phyloP scores from a whole-genome alignment of 1,140 invertebrate genomes.

The Stratiolaelaps scimitus region DNA sequence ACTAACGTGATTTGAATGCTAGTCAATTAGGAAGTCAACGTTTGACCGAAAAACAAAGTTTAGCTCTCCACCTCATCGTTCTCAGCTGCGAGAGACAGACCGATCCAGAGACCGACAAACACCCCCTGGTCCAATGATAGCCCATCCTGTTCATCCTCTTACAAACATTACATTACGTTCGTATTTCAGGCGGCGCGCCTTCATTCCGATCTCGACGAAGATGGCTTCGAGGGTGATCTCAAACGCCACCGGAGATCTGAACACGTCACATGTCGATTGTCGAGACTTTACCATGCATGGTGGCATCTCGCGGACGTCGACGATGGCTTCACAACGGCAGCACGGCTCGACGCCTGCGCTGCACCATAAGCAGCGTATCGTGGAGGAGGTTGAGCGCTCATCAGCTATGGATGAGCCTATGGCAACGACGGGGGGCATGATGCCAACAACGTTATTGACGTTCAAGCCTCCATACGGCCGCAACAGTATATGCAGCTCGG shows the following conservation, averaged over 20 bases:
- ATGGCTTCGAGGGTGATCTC: constrained; percentile 24
- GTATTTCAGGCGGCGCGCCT: constrained; percentile 1
- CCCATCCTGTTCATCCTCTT: no score
- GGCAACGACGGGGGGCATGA: no score
- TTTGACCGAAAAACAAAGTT: no score
- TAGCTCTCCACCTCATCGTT: no score
- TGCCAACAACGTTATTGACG: background rate
- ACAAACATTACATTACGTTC: no score
- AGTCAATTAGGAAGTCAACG: no score
- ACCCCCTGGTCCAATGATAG: no score
- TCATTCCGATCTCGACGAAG: constrained; percentile 22
- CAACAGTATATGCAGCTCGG: constrained; percentile 23
- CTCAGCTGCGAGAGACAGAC: no score
- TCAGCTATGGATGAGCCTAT: background rate
- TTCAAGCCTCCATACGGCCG: constrained; percentile 23
- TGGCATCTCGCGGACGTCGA: background rate
- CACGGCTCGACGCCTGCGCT: constrained; percentile 2
- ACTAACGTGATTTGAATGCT: no score
- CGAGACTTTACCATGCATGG: constrained; percentile 9
- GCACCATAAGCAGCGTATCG: constrained; percentile 7
- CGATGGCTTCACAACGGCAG: background rate
- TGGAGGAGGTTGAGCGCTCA: constrained; percentile 6
- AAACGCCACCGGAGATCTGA: constrained; percentile 21
- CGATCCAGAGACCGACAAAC: no score
- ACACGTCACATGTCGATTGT: constrained; percentile 14